Percentiles rank a stretch among this genome's conserved stretches.
These are phyloP conservation scores for Hofmannophila pseudospretella DNA, from an alignment of 2,888 invertebrate genomes.

Conservation along the genomic window DNA sequence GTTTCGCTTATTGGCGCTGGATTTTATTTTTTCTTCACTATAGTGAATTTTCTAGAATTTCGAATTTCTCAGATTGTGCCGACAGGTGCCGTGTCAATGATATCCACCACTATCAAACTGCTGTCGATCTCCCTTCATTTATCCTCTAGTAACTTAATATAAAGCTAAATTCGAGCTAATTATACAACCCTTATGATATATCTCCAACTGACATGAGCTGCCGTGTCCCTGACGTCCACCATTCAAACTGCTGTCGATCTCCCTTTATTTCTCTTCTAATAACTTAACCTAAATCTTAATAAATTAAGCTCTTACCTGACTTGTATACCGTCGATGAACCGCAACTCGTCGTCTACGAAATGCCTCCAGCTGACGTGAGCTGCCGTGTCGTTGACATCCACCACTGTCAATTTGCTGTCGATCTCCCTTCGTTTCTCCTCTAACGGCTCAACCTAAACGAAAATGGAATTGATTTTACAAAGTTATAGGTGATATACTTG, in stretches of 20 bases:
- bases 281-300: constrained; percentile 32
- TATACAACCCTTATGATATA: constrained; percentile 81
- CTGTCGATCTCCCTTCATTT: constrained; percentile 81
- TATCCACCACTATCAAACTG: constrained; percentile 83
- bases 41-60: too few species aligned
- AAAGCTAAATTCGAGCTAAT: not conserved
- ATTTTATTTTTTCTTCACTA: too few species aligned
- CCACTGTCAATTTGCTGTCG: constrained; percentile 84
- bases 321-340: constrained; percentile 92
- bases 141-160: constrained; percentile 50
- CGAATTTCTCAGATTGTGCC: too few species aligned
- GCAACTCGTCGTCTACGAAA: constrained; percentile 87
- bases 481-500: not conserved
- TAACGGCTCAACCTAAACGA: constrained; percentile 26
- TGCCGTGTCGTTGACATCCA: constrained; percentile 87
- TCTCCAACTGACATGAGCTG: constrained; percentile 88
- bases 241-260: constrained; percentile 86
- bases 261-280: constrained; percentile 64
- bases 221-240: constrained; percentile 86
- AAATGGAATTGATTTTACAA: not conserved
- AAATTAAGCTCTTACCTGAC: constrained; percentile 74
- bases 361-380: constrained; percentile 89
- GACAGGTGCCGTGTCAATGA: constrained; percentile 87
- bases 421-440: constrained; percentile 75
- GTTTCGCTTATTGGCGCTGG: too few species aligned